A percentile compares a stretch with the other conserved stretches of the same genome.
Conservation (phyloP, 2,797 vertebrate species). For the Botia kubotai region DNA sequence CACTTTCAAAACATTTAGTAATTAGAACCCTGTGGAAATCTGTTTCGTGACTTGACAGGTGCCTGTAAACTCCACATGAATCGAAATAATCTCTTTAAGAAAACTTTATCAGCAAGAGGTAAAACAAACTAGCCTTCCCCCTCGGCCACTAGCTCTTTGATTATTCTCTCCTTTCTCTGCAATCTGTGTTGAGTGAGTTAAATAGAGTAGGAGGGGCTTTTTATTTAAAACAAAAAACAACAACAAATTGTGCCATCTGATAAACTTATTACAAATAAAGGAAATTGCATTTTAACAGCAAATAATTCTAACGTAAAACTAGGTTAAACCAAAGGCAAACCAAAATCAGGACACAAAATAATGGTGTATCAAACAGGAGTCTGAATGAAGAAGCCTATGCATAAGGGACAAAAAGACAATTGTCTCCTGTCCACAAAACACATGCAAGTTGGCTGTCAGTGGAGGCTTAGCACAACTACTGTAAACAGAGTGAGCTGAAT, state of each 20-base stretch:
- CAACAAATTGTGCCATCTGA: slow-evolving; percentile 29
- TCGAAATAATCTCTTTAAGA: slow-evolving; percentile 10
- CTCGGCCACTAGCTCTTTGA: slow-evolving; percentile 14
- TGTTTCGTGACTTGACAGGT: neutral
- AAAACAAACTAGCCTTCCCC: slow-evolving; percentile 16
- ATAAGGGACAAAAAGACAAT: slow-evolving; percentile 55
- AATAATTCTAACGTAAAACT: neutral
- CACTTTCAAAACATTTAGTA: slow-evolving; percentile 8
- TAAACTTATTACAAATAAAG: neutral
- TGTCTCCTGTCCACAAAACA: slow-evolving; percentile 40
- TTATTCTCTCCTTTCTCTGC: slow-evolving; percentile 8
- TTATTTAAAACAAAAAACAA: slow-evolving; percentile 29
- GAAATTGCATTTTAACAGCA: slow-evolving; percentile 7
- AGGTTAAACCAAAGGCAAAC: neutral
- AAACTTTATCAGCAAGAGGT: slow-evolving; percentile 36
- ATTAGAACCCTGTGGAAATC: neutral
- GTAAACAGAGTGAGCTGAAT: slow-evolving; percentile 21
- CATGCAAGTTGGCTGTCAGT: neutral
- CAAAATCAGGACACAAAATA: slow-evolving; percentile 1
- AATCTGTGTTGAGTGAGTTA: slow-evolving; percentile 33
- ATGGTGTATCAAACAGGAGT: slow-evolving; percentile 33
- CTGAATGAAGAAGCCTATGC: slow-evolving; percentile 3
- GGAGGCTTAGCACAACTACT: no score
- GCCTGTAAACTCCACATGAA: slow-evolving; percentile 18
- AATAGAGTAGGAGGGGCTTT: neutral